phyloP scores from a whole-genome alignment of 2,888 invertebrate species.

The Nectonema munidae region DNA sequence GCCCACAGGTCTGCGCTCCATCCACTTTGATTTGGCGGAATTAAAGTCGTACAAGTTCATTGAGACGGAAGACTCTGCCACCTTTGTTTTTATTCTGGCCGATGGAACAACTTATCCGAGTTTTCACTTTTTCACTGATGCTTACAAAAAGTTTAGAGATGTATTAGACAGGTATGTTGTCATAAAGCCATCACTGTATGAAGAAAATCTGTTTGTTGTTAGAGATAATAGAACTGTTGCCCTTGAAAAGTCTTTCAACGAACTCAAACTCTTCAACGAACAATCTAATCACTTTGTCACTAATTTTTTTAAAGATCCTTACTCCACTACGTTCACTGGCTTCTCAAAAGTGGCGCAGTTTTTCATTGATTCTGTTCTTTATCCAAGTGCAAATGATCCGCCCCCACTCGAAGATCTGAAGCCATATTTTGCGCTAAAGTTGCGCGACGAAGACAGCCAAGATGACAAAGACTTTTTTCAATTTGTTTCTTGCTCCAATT shows the following conservation, averaged over 20 bases:
- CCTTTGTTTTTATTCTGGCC: slow-evolving; percentile 31
- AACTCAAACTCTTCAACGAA: slow-evolving; percentile 44
- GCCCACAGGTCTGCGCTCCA: no score
- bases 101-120: slow-evolving; percentile 39
- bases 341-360: slow-evolving; percentile 54
- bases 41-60: no score
- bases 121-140: slow-evolving; percentile 54
- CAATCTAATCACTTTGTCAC: slow-evolving; percentile 24
- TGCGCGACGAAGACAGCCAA: no score
- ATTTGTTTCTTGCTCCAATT: not conserved
- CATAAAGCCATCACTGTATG: slow-evolving; percentile 25
- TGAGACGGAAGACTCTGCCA: slow-evolving; percentile 16
- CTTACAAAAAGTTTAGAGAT: slow-evolving; percentile 38
- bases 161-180: slow-evolving; percentile 27
- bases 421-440: no score
- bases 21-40: no score
- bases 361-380: slow-evolving; percentile 30
- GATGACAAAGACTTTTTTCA: no score
- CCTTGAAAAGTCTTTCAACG: slow-evolving; percentile 49
- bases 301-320: slow-evolving; percentile 34
- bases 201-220: slow-evolving; percentile 38
- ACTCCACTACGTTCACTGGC: slow-evolving; percentile 46
- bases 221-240: slow-evolving; percentile 32
- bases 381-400: no score
- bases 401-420: no score